A percentile compares a stretch with the other conserved stretches of the same genome.
Conservation (phyloP, 2,888 invertebrate genomes). For the Eupithecia centaureata region DNA sequence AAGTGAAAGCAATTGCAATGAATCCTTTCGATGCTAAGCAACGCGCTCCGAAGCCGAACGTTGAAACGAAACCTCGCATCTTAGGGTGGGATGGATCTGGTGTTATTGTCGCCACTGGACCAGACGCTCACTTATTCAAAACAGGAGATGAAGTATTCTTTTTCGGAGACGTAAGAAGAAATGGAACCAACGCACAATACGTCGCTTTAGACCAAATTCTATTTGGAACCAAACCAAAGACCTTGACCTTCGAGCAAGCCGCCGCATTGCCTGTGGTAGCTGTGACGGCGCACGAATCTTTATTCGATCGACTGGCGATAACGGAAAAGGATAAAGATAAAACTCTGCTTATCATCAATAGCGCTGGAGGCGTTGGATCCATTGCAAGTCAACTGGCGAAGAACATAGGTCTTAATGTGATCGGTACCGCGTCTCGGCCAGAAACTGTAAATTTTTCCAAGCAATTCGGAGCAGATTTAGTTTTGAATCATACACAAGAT, state of each 20-base stretch:
- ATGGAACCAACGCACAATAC: slow-evolving; percentile 73
- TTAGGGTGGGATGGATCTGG: slow-evolving; percentile 77
- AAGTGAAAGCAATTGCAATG: slow-evolving; percentile 73
- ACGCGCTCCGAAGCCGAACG: slow-evolving; percentile 66
- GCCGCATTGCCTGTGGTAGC: slow-evolving; percentile 74
- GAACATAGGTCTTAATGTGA: slow-evolving; percentile 67
- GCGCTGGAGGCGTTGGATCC: slow-evolving; percentile 75
- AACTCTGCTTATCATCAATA: slow-evolving; percentile 70
- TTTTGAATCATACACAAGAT: slow-evolving; percentile 68
- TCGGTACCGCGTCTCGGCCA: slow-evolving; percentile 72
- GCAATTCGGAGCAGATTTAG: slow-evolving; percentile 63
- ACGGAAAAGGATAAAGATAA: slow-evolving; percentile 71
- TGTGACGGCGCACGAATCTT: slow-evolving; percentile 69
- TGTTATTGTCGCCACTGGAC: slow-evolving; percentile 65
- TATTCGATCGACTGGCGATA: slow-evolving; percentile 67
- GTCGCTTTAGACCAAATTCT: slow-evolving; percentile 65
- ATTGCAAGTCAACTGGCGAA: slow-evolving; percentile 71
- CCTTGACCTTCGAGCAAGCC: slow-evolving; percentile 70
- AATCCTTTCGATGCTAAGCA: slow-evolving; percentile 74
- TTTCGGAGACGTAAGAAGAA: slow-evolving; percentile 64
- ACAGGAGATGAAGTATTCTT: slow-evolving; percentile 76
- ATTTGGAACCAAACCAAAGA: slow-evolving; percentile 68
- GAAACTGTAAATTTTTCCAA: slow-evolving; percentile 63
- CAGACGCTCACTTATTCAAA: slow-evolving; percentile 55
- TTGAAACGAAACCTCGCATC: slow-evolving; percentile 64